Percentiles rank a stretch among this genome's conserved stretches.
Conservation (phyloP, 1,140 invertebrate species). For the Micrasema minimum region DNA sequence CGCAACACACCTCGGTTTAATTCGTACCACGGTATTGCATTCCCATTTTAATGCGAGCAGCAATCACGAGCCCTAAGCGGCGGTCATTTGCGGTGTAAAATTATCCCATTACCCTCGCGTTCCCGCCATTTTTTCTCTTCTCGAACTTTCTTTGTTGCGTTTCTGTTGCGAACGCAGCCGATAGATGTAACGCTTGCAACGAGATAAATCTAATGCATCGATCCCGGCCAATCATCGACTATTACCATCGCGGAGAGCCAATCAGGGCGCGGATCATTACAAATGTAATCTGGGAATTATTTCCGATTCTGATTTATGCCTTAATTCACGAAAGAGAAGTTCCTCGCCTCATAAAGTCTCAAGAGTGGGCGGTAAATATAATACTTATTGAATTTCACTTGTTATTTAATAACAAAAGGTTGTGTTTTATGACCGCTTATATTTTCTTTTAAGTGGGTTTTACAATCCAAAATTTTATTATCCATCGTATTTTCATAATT, state of each 20-base stretch:
- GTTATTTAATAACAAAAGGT: no score
- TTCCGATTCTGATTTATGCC: no score
- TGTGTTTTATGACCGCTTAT: no score
- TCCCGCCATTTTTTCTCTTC: constrained; percentile 34
- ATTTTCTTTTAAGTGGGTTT: no score
- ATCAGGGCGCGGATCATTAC: constrained; percentile 24
- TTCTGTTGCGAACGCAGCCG: constrained; percentile 32
- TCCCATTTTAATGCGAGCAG: constrained; percentile 37
- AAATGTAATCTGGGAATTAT: constrained; percentile 27
- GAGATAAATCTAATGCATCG: constrained; percentile 33
- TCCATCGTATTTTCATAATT: no score
- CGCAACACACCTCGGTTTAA: constrained; percentile 14
- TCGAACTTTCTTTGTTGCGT: constrained; percentile 33
- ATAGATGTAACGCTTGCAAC: constrained; percentile 39
- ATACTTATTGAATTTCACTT: no score
- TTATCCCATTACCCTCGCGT: constrained; percentile 42
- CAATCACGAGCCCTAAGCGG: constrained; percentile 34
- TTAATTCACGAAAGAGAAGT: background rate
- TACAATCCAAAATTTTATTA: no score
- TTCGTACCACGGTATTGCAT: constrained; percentile 35
- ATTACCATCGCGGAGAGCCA: constrained; percentile 32
- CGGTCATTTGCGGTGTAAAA: constrained; percentile 41
- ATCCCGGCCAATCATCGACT: constrained; percentile 39
- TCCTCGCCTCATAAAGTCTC: background rate
- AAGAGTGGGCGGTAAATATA: no score